Evolutionary conservation across 2,113 vertebrate species (phyloP).

Genomic region (Anarhynchus alexandrinus): DNA sequence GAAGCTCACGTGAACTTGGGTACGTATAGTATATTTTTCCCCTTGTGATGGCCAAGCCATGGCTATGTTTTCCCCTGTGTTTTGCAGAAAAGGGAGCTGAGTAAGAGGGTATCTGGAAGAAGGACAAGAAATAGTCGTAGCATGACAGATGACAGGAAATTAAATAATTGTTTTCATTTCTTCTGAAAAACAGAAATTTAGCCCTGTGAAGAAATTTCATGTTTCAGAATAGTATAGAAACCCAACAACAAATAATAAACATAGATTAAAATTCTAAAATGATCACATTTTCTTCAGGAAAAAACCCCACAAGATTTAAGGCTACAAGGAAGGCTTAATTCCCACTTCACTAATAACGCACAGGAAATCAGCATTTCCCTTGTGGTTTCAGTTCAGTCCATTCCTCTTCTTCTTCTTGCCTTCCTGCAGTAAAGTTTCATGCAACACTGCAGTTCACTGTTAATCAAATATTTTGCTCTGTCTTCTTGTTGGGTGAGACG

Average conservation of each 20-base stretch:
- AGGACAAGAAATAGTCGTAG: not conserved
- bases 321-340: not conserved
- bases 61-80: not conserved
- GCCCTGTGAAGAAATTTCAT: not conserved
- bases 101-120: not conserved
- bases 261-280: not conserved
- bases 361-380: not conserved
- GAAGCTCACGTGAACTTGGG: not conserved
- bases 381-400: not conserved
- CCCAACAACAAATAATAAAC: not conserved
- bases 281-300: not conserved
- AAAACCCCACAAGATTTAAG: not conserved
- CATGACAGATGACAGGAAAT: not conserved
- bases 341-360: not conserved
- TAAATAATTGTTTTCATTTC: not conserved
- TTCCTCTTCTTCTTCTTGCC: not conserved
- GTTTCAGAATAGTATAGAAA: not conserved
- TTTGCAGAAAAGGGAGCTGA: not conserved
- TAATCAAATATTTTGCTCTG: not conserved
- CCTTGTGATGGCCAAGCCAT: not conserved
- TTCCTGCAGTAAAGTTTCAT: not conserved
- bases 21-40: rapidly evolving
- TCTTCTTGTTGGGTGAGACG: not conserved
- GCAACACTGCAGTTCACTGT: not conserved
- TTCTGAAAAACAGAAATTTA: not conserved